phyloP scores from a whole-genome alignment of 2,888 invertebrate genomes.

The Stramonita haemastoma region DNA sequence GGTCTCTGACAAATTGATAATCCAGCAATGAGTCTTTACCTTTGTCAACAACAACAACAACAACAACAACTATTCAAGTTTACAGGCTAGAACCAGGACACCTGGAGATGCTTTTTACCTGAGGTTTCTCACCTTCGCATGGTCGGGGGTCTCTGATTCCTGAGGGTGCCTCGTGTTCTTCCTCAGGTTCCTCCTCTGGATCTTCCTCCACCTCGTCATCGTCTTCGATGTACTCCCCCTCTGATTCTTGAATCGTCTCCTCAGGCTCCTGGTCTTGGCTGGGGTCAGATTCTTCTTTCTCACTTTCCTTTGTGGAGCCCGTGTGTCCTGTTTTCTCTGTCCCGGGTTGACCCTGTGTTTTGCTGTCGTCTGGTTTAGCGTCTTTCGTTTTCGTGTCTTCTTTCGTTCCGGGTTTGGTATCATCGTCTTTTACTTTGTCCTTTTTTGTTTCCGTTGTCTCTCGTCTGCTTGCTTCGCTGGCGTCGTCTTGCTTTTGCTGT shows the following conservation, averaged over 20 bases:
- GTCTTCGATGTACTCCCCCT: neutral
- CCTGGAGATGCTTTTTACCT: too few relatives aligned
- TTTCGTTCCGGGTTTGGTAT: neutral
- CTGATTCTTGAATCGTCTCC: neutral
- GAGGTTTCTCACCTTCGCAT: constrained; percentile 32
- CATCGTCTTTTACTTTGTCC: neutral
- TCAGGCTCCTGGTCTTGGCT: neutral
- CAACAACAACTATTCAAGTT: too few relatives aligned
- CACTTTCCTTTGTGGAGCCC: neutral
- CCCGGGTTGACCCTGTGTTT: neutral
- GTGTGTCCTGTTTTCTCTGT: neutral
- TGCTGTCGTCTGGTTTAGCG: neutral
- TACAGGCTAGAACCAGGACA: too few relatives aligned
- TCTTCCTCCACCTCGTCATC: neutral
- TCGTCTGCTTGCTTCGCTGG: neutral
- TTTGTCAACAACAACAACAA: too few relatives aligned
- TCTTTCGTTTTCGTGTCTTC: neutral
- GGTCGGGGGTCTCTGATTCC: constrained; percentile 27
- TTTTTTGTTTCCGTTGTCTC: neutral
- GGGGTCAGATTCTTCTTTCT: neutral
- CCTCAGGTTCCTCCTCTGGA: constrained; percentile 16
- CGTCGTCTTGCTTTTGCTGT: neutral
- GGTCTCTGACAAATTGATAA: too few relatives aligned
- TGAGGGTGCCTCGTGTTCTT: constrained; percentile 23
- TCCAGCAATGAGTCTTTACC: too few relatives aligned